phyloP scores from a whole-genome alignment of 2,888 invertebrate genomes.

The Drosophila kanekoi region DNA sequence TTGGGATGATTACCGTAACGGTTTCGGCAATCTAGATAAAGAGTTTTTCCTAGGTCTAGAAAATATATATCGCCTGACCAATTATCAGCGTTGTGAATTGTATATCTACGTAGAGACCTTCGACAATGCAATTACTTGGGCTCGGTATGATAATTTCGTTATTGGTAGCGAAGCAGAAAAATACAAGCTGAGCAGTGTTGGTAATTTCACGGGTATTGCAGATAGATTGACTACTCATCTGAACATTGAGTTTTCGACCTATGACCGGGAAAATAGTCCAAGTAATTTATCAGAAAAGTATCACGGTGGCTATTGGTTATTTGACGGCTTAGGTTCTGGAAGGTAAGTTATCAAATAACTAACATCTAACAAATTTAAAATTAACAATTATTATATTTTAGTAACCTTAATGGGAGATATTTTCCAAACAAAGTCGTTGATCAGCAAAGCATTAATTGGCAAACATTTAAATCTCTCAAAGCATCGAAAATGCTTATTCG shows the following conservation, averaged over 20 bases:
- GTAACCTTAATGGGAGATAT: conserved; percentile 5
- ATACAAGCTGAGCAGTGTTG: background rate
- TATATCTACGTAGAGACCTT: background rate
- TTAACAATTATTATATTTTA: background rate
- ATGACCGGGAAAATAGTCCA: background rate
- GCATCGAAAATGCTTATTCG: background rate
- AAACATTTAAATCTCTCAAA: background rate
- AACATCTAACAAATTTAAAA: no score
- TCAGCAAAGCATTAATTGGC: background rate
- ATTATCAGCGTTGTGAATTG: background rate
- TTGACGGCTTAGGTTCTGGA: no score
- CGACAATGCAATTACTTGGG: background rate
- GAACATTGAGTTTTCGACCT: background rate
- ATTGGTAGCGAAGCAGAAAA: conserved; percentile 1
- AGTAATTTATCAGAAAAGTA: background rate
- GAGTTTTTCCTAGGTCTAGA: conserved; percentile 8
- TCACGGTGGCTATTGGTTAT: conserved; percentile 6
- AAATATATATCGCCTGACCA: background rate
- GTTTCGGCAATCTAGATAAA: background rate
- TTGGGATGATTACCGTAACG: background rate
- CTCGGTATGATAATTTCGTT: background rate
- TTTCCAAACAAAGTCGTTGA: fast-evolving
- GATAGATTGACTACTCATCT: background rate
- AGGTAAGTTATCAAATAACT: no score
- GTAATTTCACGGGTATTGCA: background rate